phyloP scores from a whole-genome alignment of 2,888 invertebrate genomes.

The Helicoverpa assulta region DNA sequence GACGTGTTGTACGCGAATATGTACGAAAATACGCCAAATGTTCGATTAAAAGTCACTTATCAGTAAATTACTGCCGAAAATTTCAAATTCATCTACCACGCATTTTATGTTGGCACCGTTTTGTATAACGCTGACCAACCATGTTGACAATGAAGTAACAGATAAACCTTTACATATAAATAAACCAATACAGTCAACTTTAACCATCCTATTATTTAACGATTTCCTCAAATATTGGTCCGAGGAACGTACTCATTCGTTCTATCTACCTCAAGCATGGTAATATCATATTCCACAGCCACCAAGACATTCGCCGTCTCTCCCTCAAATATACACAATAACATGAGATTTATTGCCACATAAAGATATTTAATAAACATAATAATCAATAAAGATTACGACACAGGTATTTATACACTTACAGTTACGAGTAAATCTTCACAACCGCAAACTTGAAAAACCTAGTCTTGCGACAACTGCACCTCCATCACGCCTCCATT shows the following conservation, averaged over 20 bases:
- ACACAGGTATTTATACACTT: conserved; percentile 68
- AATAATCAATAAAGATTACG: conserved; percentile 75
- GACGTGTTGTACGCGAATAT: neutral
- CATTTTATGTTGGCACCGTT: conserved; percentile 62
- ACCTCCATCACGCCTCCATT: conserved; percentile 88
- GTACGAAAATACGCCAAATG: neutral
- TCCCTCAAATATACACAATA: conserved; percentile 86
- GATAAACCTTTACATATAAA: conserved; percentile 51
- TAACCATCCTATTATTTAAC: conserved; percentile 47
- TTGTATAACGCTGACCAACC: conserved; percentile 75
- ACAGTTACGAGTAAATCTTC: conserved; percentile 78
- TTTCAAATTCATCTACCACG: conserved; percentile 42
- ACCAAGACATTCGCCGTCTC: conserved; percentile 83
- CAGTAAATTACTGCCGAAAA: conserved; percentile 4
- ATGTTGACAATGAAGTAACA: conserved; percentile 67
- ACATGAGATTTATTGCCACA: conserved; percentile 60
- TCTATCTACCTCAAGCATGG: conserved; percentile 74
- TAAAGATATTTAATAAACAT: conserved; percentile 67
- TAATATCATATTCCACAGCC: conserved; percentile 74
- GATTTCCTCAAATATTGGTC: conserved; percentile 33
- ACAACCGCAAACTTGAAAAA: conserved; percentile 85
- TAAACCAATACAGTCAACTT: conserved; percentile 45
- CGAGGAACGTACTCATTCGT: conserved; percentile 41
- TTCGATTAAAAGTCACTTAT: conserved; percentile 2
- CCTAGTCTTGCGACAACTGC: conserved; percentile 81